Evolutionary conservation across 2,797 vertebrate genomes (phyloP).

Genomic region (Paguma larvata): DNA sequence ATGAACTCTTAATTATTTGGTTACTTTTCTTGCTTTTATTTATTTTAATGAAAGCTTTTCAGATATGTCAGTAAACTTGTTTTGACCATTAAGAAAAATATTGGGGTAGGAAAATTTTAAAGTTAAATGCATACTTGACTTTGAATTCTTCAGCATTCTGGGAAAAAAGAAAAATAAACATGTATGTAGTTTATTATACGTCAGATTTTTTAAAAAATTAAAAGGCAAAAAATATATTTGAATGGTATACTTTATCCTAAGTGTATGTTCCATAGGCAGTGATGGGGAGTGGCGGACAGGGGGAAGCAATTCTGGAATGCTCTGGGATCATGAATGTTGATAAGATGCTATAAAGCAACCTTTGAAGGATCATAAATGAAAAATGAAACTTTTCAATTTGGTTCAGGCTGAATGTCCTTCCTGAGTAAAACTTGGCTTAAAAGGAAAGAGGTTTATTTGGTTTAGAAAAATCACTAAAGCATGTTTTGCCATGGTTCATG

Average conservation of each 20-base stretch:
- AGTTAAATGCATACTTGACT: not conserved
- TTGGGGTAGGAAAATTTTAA: not conserved
- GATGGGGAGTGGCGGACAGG: not conserved
- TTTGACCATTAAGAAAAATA: not conserved
- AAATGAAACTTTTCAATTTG: not conserved
- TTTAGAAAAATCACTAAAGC: not conserved
- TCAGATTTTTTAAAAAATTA: not conserved
- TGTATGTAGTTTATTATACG: not conserved
- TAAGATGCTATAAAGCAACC: not conserved
- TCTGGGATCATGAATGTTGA: not conserved
- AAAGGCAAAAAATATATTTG: not conserved
- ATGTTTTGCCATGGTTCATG: too few relatives aligned
- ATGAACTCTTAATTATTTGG: not conserved
- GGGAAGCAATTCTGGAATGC: not conserved
- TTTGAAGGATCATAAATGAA: not conserved
- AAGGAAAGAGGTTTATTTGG: not conserved
- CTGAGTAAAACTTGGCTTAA: not conserved
- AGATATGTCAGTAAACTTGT: not conserved
- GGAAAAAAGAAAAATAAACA: not conserved
- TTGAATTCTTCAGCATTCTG: not conserved
- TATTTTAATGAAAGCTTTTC: not conserved
- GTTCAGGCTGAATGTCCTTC: not conserved
- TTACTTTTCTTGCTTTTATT: not conserved
- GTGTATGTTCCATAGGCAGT: rapidly evolving
- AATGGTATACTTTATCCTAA: not conserved